Conservation (phyloP, 2,888 invertebrate genomes). For the Aricia artaxerxes region DNA sequence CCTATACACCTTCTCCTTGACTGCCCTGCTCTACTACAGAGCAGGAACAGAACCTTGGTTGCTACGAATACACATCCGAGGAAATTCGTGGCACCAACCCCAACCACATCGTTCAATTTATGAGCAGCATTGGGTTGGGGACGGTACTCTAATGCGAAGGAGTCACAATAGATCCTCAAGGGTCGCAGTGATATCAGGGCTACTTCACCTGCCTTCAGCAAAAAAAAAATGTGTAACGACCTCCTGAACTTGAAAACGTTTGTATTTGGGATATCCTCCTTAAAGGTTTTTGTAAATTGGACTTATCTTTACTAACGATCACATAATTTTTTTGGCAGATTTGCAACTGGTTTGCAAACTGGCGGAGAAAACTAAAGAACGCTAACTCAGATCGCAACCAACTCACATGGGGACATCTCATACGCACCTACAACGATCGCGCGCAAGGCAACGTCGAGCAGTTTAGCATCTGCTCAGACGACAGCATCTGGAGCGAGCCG, state of each 20-base stretch:
- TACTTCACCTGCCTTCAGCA: too few relatives aligned
- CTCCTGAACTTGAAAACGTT: not conserved
- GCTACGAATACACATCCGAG: too few relatives aligned
- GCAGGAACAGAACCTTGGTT: too few relatives aligned
- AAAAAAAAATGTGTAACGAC: not conserved
- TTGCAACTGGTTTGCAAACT: slow-evolving; percentile 92
- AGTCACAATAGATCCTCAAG: too few relatives aligned
- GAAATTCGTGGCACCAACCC: too few relatives aligned
- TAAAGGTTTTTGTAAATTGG: not conserved
- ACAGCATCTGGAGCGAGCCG: slow-evolving; percentile 89
- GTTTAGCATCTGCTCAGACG: slow-evolving; percentile 88
- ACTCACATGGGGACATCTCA: slow-evolving; percentile 87
- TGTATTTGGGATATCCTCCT: not conserved
- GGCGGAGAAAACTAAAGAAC: slow-evolving; percentile 89
- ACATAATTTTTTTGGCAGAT: slow-evolving; percentile 70
- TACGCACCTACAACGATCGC: slow-evolving; percentile 86
- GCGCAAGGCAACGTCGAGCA: slow-evolving; percentile 90
- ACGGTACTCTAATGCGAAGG: too few relatives aligned
- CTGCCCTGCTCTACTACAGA: too few relatives aligned
- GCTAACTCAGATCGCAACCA: slow-evolving; percentile 85
- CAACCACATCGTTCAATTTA: too few relatives aligned
- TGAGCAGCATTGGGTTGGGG: too few relatives aligned
- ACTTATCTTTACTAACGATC: not conserved
- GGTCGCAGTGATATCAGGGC: too few relatives aligned
- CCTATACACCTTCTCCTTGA: too few relatives aligned